Conservation (phyloP, 2,113 vertebrate species). For the Ibidorhyncha struthersii region DNA sequence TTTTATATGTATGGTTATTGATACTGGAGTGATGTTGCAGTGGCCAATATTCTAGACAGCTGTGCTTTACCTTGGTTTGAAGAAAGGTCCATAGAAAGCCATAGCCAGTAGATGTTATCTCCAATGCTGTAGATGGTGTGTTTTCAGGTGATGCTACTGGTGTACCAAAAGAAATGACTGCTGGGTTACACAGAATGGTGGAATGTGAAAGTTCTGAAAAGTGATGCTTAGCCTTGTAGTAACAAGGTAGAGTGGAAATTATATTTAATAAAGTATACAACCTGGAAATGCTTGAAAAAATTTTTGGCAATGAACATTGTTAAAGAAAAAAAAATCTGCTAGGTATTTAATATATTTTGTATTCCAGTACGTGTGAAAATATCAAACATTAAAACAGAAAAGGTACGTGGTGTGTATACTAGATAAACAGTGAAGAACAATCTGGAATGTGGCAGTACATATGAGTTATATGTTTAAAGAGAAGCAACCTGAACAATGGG, state of each 20-base stretch:
- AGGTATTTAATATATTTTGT: not conserved
- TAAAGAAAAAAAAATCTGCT: not conserved
- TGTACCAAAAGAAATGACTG: not conserved
- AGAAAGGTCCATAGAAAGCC: not conserved
- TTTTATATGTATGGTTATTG: not conserved
- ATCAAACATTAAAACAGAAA: not conserved
- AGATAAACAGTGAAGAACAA: not conserved
- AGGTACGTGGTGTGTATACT: too few species aligned
- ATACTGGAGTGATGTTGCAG: not conserved
- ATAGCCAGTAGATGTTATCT: not conserved
- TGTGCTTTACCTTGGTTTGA: not conserved
- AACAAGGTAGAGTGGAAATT: not conserved
- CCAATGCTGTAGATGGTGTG: rapidly evolving
- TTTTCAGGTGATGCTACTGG: not conserved
- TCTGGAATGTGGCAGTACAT: not conserved
- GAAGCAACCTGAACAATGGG: not conserved
- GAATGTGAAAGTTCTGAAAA: not conserved
- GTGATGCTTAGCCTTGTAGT: not conserved
- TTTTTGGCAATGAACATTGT: not conserved
- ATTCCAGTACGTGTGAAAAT: not conserved
- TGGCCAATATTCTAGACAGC: not conserved
- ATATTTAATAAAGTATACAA: not conserved
- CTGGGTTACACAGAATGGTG: not conserved
- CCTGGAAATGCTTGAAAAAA: not conserved
- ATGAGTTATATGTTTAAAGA: not conserved